Percentiles rank a stretch among this genome's conserved stretches.
Conservation (phyloP, 2,113 vertebrate species). For the Podarcis raffonei region DNA sequence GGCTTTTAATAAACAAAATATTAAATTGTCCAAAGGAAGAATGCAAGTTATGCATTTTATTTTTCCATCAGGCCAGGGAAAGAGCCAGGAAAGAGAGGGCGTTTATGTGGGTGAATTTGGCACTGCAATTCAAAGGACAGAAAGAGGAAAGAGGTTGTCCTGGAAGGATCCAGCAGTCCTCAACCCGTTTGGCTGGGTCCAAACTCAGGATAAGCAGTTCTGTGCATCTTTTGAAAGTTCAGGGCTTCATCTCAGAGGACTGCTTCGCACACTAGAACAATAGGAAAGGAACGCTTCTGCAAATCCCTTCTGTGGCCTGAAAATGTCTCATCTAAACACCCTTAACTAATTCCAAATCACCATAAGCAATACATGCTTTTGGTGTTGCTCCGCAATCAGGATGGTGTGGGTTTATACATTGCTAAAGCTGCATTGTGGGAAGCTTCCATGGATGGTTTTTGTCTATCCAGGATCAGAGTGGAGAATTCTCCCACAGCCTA, state of each 20-base stretch:
- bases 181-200: not conserved
- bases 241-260: not conserved
- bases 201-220: not conserved
- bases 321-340: not conserved
- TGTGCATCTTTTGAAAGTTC: not conserved
- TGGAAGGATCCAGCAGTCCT: no score
- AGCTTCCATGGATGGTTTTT: not conserved
- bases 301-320: not conserved
- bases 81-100: not conserved
- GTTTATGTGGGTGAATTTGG: not conserved
- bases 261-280: not conserved
- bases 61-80: constrained; percentile 10
- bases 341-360: not conserved
- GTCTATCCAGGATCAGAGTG: not conserved
- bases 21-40: constrained; percentile 19
- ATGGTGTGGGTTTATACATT: not conserved
- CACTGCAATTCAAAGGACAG: not conserved
- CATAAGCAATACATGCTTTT: not conserved
- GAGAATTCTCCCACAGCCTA: no score
- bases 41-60: constrained; percentile 25
- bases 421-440: not conserved
- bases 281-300: not conserved
- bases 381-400: not conserved
- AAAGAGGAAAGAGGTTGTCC: not conserved
- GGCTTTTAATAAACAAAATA: constrained; percentile 14